Evolutionary conservation across 2,888 invertebrate genomes (phyloP), one percentile per base, ranked within the genome.

Genomic region (Lasiommata megera): DNA sequence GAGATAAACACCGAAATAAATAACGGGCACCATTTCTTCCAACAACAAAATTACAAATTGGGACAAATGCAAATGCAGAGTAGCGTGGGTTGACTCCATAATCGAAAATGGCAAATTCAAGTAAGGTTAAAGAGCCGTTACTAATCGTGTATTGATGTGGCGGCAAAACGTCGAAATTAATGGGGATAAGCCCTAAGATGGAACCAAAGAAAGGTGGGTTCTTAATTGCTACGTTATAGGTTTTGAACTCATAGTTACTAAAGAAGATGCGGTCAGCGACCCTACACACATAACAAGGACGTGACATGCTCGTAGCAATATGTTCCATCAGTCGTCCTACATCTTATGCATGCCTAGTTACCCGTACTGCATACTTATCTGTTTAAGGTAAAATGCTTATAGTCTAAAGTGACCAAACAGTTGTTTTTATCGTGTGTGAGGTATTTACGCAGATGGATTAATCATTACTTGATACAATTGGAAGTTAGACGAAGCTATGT

Each of bases 71-170:
- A 63, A 72, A 74, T 71, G 70, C 63, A 67, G 69, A 67, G 74
- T 74, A 68, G 74, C 76, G 78, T 79, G 73, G 80, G 77, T 71
- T 71, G 67, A 65, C 62, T 67, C 69, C 71, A 69, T 73, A 79
- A 76, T 74, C 65, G 68, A 73, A 79, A 79, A 76, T 74, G 70
- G 77, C 73, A 69, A 76, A 73, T 70, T 71, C 72, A 67, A 78
- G 78, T 77, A 80, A 70, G 82, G 77, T 70, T 67, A 63, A 55
- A 67, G 70, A 67, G 63, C 83, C 81, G 80, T 83, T 81, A 82
- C 70, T 64, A 72, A 73, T 72, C 63, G 65, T 63, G 63, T 63
- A 63, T 67, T 61, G 66, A 68, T 69, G 65, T 58, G 23, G 18
- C 23, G n/a, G 44, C 55, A 43, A 54, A 47, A 38, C 44, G 44